phyloP scores from a whole-genome alignment of 1,140 invertebrate species.

The Drosophila suzukii region DNA sequence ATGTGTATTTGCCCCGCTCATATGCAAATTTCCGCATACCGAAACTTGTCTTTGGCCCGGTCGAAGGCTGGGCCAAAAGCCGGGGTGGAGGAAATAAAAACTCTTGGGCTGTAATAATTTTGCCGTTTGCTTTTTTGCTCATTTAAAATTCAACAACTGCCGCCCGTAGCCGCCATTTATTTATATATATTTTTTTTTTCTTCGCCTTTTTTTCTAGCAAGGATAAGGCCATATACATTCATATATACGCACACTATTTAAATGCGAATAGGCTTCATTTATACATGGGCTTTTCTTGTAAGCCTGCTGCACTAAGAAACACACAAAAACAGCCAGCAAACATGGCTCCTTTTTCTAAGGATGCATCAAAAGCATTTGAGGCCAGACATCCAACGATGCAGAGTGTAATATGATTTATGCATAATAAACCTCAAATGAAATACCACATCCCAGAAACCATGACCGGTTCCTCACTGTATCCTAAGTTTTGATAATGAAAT shows the following conservation, averaged over 20 bases:
- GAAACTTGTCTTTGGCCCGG: conserved; percentile 74
- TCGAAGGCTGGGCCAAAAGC: conserved; percentile 23
- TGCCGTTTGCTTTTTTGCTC: conserved; percentile 75
- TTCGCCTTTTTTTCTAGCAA: conserved; percentile 10
- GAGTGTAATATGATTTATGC: neutral
- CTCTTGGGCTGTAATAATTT: conserved; percentile 76
- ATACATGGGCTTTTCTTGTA: conserved; percentile 41
- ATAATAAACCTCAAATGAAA: too few species aligned
- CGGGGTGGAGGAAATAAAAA: conserved; percentile 36
- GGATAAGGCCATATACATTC: conserved; percentile 13
- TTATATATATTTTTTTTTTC: conserved; percentile 35
- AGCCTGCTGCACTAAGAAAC: conserved; percentile 22
- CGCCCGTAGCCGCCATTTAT: conserved; percentile 63
- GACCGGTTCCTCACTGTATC: too few species aligned
- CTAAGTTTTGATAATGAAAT: too few species aligned
- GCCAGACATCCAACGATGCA: neutral
- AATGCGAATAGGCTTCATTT: conserved; percentile 79
- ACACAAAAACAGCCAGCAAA: conserved; percentile 18
- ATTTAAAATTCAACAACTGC: conserved; percentile 82
- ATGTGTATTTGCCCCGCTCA: conserved; percentile 27
- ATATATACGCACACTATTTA: conserved; percentile 57
- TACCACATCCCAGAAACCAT: too few species aligned
- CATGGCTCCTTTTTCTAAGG: conserved; percentile 26
- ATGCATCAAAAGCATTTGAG: conserved; percentile 1
- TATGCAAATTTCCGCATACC: conserved; percentile 66